phyloP scores from a whole-genome alignment of 1,140 invertebrate species.

The Venustaconcha ellipsiformis region DNA sequence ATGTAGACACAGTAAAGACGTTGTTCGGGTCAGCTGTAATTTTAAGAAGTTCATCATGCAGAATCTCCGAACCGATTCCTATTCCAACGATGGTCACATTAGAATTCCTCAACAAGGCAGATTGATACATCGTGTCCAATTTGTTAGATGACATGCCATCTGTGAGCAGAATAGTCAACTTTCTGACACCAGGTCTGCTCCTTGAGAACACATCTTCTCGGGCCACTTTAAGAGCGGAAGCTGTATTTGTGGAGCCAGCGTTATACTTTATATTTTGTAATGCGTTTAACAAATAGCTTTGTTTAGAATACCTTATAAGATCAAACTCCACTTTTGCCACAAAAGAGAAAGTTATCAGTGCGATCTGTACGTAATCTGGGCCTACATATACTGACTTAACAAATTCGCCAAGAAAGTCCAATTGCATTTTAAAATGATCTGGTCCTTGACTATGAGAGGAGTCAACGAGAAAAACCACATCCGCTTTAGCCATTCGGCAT shows the following conservation, averaged over 20 bases:
- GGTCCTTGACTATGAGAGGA: slow-evolving; percentile 11
- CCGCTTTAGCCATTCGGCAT: slow-evolving; percentile 9
- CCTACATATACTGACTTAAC: slow-evolving; percentile 8
- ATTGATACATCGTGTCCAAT: not conserved
- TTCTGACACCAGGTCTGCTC: not conserved
- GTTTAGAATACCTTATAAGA: not conserved
- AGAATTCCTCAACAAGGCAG: not conserved
- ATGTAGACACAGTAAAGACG: slow-evolving; percentile 12
- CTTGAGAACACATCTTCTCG: not conserved
- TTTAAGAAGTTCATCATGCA: slow-evolving; percentile 8
- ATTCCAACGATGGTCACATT: slow-evolving; percentile 3
- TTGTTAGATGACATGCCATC: slow-evolving; percentile 18
- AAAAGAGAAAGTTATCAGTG: slow-evolving; percentile 10
- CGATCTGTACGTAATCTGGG: slow-evolving; percentile 3
- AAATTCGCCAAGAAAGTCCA: slow-evolving; percentile 11
- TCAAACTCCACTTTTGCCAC: slow-evolving; percentile 5
- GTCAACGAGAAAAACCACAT: slow-evolving; percentile 12
- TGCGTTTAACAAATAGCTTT: slow-evolving; percentile 7
- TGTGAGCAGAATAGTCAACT: slow-evolving; percentile 6
- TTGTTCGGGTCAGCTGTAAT: not conserved
- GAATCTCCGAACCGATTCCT: slow-evolving; percentile 1
- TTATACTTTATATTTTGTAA: slow-evolving; percentile 10
- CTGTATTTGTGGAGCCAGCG: slow-evolving; percentile 3
- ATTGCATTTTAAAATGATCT: slow-evolving; percentile 15
- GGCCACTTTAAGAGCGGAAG: slow-evolving; percentile 1